phyloP scores from a whole-genome alignment of 2,797 vertebrate species.

The Microctenopoma lineatum region DNA sequence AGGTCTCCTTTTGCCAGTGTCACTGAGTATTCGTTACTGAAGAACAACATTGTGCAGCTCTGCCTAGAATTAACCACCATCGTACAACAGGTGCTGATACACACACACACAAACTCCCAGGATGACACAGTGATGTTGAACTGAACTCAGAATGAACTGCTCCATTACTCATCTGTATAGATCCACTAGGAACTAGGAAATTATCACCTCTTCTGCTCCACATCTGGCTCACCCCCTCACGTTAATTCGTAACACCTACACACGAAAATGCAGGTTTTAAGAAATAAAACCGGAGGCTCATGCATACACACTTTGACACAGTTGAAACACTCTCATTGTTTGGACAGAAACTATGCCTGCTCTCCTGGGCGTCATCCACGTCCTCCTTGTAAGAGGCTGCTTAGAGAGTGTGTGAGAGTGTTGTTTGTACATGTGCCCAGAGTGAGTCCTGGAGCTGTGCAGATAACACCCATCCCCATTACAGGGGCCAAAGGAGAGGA shows the following conservation, averaged over 20 bases:
- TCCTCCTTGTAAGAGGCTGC: slow-evolving; percentile 60
- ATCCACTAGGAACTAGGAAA: slow-evolving; percentile 36
- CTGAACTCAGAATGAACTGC: not conserved
- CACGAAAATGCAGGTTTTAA: slow-evolving; percentile 13
- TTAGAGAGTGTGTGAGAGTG: slow-evolving; percentile 49
- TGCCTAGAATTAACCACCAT: slow-evolving; percentile 95
- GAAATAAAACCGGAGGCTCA: slow-evolving; percentile 4
- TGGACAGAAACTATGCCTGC: slow-evolving; percentile 52
- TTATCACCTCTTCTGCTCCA: slow-evolving; percentile 25
- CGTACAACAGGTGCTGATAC: slow-evolving; percentile 89
- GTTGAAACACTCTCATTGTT: slow-evolving; percentile 61
- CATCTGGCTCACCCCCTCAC: slow-evolving; percentile 10
- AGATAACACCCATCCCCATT: slow-evolving; percentile 74
- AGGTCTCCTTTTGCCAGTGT: slow-evolving; percentile 95
- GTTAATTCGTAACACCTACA: slow-evolving; percentile 27
- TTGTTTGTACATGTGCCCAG: slow-evolving; percentile 66
- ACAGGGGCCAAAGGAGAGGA: slow-evolving; percentile 55
- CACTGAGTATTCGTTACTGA: slow-evolving; percentile 94
- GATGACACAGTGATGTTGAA: slow-evolving; percentile 16
- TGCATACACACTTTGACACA: slow-evolving; percentile 25
- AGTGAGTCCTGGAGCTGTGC: slow-evolving; percentile 67
- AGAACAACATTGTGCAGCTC: slow-evolving; percentile 95
- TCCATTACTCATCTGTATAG: slow-evolving; percentile 30
- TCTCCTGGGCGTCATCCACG: slow-evolving; percentile 57
- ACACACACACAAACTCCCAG: slow-evolving; percentile 14